Evolutionary conservation across 2,888 invertebrate genomes (phyloP).

Genomic region (Athrips mouffetella): DNA sequence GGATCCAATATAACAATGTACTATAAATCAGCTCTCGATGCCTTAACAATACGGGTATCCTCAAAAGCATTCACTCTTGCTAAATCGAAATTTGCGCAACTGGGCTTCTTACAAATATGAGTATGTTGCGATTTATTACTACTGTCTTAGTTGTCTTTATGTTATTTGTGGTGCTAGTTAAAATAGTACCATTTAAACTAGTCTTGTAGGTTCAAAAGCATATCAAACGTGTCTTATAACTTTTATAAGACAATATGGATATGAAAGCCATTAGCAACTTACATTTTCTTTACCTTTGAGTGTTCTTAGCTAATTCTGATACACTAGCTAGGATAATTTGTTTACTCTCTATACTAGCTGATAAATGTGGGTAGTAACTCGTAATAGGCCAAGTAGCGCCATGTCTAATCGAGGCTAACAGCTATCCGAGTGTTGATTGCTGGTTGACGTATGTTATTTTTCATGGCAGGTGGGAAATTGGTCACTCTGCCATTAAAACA

Average conservation of each 20-base stretch:
- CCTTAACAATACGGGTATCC: neutral
- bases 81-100: neutral
- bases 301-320: no score
- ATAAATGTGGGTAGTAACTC: no score
- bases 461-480: neutral
- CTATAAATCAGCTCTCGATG: neutral
- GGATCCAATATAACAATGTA: neutral
- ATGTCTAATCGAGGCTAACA: neutral
- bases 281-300: no score
- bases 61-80: neutral
- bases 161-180: no score
- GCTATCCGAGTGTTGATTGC: neutral
- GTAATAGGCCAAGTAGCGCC: neutral
- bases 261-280: no score
- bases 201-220: no score
- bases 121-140: no score
- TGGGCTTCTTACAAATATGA: no score
- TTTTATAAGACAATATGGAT: no score
- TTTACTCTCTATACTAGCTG: neutral
- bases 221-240: no score
- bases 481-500: neutral
- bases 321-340: neutral
- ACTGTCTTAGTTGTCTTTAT: no score
- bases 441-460: neutral
- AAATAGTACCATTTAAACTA: neutral